A percentile compares a stretch with the other conserved stretches of the same genome.
Evolutionary conservation across 2,888 invertebrate genomes (phyloP).

Genomic region (Ectropis crepuscularia): DNA sequence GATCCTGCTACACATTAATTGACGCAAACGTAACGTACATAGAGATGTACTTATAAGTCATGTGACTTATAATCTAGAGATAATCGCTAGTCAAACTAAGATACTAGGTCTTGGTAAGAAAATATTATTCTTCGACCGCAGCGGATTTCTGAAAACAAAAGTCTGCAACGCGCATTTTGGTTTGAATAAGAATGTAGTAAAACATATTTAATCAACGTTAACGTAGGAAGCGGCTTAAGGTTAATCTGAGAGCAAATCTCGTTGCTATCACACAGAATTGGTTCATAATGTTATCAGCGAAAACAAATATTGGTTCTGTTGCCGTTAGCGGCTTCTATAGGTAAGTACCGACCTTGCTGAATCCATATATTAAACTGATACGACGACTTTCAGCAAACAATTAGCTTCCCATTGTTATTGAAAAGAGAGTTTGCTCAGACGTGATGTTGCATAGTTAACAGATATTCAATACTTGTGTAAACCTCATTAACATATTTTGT

Average conservation of each 20-base stretch:
- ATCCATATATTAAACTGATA: conserved; percentile 68
- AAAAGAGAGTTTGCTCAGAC: conserved; percentile 51
- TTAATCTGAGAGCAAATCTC: conserved; percentile 81
- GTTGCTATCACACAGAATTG: conserved; percentile 76
- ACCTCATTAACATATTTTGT: conserved; percentile 21
- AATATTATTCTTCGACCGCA: conserved; percentile 29
- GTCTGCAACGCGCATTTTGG: conserved; percentile 40
- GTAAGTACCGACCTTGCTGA: conserved; percentile 64
- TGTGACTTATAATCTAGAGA: conserved; percentile 25
- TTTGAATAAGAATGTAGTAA: conserved; percentile 50
- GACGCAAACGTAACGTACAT: conserved; percentile 5
- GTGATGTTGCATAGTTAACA: conserved; percentile 27
- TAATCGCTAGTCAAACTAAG: conserved; percentile 22
- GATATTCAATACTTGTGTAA: conserved; percentile 7
- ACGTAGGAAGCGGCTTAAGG: conserved; percentile 68
- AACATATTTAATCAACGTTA: conserved; percentile 62
- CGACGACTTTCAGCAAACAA: conserved; percentile 58
- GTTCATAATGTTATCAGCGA: conserved; percentile 80
- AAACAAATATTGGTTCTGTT: conserved; percentile 76
- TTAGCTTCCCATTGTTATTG: conserved; percentile 54
- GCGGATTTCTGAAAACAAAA: conserved; percentile 31
- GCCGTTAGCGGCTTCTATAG: conserved; percentile 67
- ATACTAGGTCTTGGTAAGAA: conserved; percentile 19
- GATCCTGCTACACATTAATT: conserved; percentile 2
- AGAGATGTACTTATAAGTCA: conserved; percentile 7